These are phyloP conservation scores for Phoenicopterus ruber DNA, from an alignment of 2,113 vertebrate genomes.

Conservation along the genomic window DNA sequence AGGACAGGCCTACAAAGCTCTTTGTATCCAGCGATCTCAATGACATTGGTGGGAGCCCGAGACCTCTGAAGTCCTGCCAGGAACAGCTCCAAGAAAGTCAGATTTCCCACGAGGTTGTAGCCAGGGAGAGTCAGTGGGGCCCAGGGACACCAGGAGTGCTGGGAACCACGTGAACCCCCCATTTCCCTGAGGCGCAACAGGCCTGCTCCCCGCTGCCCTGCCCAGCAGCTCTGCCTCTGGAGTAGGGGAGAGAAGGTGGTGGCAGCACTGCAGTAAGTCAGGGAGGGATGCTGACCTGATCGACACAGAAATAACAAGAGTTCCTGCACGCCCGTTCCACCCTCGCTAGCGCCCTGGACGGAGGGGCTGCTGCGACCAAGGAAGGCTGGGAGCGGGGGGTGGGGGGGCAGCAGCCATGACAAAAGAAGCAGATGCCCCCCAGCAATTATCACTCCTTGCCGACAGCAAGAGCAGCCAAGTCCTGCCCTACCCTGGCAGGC, in stretches of 20 bases:
- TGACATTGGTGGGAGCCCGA: background rate
- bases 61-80: background rate
- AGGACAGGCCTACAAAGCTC: background rate
- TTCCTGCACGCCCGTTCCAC: rapidly evolving
- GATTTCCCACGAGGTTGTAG: background rate
- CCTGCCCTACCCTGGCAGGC: background rate
- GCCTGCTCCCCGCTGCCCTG: background rate
- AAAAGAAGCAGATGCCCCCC: background rate
- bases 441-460: background rate
- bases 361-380: background rate
- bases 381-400: no score
- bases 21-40: background rate
- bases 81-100: background rate
- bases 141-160: background rate
- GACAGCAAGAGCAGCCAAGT: background rate
- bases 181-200: background rate
- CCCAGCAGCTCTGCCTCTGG: background rate
- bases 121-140: background rate
- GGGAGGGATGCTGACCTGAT: background rate
- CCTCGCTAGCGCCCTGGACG: background rate
- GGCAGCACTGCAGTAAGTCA: background rate
- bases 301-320: background rate
- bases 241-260: background rate
- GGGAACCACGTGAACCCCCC: rapidly evolving
- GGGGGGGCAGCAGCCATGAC: rapidly evolving